phyloP scores from a whole-genome alignment of 2,113 vertebrate genomes.

The Tragelaphus strepsiceros region DNA sequence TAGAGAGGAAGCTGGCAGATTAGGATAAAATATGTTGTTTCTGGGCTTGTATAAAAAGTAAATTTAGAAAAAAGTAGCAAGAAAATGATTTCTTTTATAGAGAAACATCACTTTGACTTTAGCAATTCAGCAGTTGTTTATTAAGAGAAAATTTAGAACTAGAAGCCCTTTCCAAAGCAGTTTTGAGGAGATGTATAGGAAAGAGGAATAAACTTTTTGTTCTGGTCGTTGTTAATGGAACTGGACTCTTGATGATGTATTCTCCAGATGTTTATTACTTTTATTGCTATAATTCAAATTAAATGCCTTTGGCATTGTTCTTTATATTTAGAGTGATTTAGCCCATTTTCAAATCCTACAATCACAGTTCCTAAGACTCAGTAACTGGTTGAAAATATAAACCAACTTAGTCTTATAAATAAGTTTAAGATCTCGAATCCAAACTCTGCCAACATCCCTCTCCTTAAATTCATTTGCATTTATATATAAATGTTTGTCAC shows the following conservation, averaged over 20 bases:
- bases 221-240: background rate
- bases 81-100: conserved; percentile 14
- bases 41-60: background rate
- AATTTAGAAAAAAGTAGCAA: background rate
- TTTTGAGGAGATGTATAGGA: background rate
- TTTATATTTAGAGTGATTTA: background rate
- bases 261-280: background rate
- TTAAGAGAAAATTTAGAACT: background rate
- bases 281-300: background rate
- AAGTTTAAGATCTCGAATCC: background rate
- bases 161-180: background rate
- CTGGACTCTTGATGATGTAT: background rate
- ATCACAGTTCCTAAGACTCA: background rate
- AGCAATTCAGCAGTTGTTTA: background rate
- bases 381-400: background rate
- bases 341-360: background rate
- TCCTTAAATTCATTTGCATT: background rate
- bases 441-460: background rate
- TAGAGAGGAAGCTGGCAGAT: background rate
- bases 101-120: conserved; percentile 18
- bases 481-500: background rate
- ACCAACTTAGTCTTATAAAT: background rate
- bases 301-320: background rate
- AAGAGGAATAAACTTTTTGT: background rate
- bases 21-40: conserved; percentile 41